These are phyloP conservation scores for Drosophila truncata DNA, from an alignment of 1,140 invertebrate genomes.

Conservation along the genomic window DNA sequence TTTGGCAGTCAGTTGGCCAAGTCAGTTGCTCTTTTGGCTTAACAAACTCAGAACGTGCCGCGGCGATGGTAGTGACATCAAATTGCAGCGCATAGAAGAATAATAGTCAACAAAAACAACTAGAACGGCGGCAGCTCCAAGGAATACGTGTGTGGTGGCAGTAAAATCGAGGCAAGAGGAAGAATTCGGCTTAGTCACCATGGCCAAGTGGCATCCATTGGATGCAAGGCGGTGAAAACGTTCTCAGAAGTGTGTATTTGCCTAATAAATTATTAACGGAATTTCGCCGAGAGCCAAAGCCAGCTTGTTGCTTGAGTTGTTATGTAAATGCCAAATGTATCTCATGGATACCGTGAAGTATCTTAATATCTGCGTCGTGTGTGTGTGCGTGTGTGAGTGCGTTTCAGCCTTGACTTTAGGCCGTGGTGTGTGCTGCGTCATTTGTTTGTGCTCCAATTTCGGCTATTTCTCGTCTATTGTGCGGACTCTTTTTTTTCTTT, in stretches of 20 bases:
- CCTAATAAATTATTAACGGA: conserved; percentile 48
- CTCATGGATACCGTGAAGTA: conserved; percentile 69
- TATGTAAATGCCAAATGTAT: conserved; percentile 78
- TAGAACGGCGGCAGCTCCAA: conserved; percentile 8
- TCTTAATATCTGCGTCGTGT: conserved; percentile 44
- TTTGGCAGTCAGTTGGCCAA: conserved; percentile 75
- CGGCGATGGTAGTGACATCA: conserved; percentile 65
- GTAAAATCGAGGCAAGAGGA: conserved; percentile 30
- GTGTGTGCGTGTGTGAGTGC: conserved; percentile 25
- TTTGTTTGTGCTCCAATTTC: conserved; percentile 67
- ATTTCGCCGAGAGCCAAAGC: conserved; percentile 16
- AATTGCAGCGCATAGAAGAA: conserved; percentile 72
- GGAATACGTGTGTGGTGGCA: conserved; percentile 19
- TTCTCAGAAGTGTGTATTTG: conserved; percentile 34
- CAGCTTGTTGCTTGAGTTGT: conserved; percentile 68
- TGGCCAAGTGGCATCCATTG: conserved; percentile 49
- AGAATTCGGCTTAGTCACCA: conserved; percentile 64
- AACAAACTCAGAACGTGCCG: conserved; percentile 78
- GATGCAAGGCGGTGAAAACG: conserved; percentile 43
- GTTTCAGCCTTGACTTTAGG: conserved; percentile 65
- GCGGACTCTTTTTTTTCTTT: conserved; percentile 2
- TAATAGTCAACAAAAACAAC: conserved; percentile 41
- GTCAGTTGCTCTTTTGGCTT: conserved; percentile 82
- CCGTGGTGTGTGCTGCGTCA: conserved; percentile 67
- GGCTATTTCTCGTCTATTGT: conserved; percentile 32